Evolutionary conservation across 2,888 invertebrate species (phyloP).

Genomic region (Deilephila elpenor): DNA sequence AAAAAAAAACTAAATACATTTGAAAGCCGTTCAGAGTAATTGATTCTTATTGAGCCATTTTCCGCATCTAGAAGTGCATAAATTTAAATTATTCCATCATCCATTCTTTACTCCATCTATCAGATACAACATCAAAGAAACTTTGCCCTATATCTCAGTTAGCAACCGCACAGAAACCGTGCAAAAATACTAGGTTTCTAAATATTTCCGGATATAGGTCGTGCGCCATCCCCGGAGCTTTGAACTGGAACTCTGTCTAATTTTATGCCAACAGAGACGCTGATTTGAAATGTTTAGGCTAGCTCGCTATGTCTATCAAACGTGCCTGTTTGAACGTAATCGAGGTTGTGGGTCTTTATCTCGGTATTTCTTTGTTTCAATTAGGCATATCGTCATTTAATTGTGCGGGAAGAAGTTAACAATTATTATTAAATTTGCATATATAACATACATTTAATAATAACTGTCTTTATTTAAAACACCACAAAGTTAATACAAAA

Average conservation of each 20-base stretch:
- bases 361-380: background rate
- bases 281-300: slow-evolving; percentile 28
- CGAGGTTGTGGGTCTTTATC: background rate
- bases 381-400: background rate
- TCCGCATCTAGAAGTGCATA: no score
- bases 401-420: no score
- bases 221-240: slow-evolving; percentile 22
- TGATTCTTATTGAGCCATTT: no score
- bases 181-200: slow-evolving; percentile 22
- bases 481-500: no score
- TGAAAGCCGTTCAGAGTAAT: no score
- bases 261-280: slow-evolving; percentile 27
- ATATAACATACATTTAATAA: no score
- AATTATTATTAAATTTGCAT: no score
- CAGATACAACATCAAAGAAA: background rate
- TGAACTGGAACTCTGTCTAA: slow-evolving; percentile 27
- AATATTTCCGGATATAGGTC: slow-evolving; percentile 18
- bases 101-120: no score
- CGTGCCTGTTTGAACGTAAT: slow-evolving; percentile 3
- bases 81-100: background rate
- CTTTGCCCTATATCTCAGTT: slow-evolving; percentile 1
- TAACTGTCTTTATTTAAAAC: no score
- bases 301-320: background rate
- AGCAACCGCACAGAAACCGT: background rate
- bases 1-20: no score